Conservation (phyloP, 2,113 vertebrate species). For the Cyphomyrus plagiostoma region DNA sequence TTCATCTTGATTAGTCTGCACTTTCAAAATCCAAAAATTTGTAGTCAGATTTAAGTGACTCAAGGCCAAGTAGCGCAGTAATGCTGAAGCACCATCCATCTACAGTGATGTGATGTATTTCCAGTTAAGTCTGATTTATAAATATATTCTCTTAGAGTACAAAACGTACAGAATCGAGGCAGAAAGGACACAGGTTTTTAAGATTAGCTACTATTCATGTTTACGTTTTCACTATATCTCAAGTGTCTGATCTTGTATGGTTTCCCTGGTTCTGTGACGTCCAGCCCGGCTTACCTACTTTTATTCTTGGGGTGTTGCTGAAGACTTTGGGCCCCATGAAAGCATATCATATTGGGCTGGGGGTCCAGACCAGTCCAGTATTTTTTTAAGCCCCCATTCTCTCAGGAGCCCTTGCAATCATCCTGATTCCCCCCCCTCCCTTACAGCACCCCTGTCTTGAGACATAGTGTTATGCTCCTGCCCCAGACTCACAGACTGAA, state of each 20-base stretch:
- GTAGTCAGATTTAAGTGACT: not conserved
- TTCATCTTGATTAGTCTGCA: not conserved
- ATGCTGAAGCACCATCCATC: not conserved
- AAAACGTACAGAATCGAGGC: not conserved
- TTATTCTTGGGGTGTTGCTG: not conserved
- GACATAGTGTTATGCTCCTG: not conserved
- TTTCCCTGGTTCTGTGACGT: not conserved
- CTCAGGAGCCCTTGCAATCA: too few species aligned
- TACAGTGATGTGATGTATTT: not conserved
- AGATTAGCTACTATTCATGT: slow-evolving; percentile 40
- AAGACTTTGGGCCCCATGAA: too few species aligned
- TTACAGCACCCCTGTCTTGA: not conserved
- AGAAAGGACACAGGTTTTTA: slow-evolving; percentile 22
- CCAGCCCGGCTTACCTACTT: not conserved
- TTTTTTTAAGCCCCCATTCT: too few species aligned
- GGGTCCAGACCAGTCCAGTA: too few species aligned
- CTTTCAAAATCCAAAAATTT: not conserved
- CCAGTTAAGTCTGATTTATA: not conserved
- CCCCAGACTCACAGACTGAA: not conserved
- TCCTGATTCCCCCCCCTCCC: too few species aligned
- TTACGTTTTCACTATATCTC: not conserved
- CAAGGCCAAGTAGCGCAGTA: too few species aligned
- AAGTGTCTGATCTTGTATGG: not conserved
- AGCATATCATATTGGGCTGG: too few species aligned
- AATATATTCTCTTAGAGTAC: not conserved